Percentiles rank a stretch among this genome's conserved stretches.
These are phyloP conservation scores for Chorisops tibialis DNA, from an alignment of 2,888 invertebrate species.

Conservation along the genomic window DNA sequence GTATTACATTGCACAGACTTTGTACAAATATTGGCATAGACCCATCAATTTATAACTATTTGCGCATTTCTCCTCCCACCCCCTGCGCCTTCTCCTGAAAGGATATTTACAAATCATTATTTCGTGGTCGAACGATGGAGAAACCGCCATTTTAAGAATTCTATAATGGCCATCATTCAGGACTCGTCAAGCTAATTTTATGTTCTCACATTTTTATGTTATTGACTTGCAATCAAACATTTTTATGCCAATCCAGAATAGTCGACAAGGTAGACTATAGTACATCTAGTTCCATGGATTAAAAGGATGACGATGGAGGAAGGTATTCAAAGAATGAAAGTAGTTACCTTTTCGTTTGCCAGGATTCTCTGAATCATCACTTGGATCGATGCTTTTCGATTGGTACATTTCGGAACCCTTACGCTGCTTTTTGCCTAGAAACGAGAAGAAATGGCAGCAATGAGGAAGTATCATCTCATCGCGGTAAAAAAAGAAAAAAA, in stretches of 20 bases:
- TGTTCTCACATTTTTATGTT: background rate
- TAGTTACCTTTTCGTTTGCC: slow-evolving; percentile 51
- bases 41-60: slow-evolving; percentile 25
- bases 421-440: slow-evolving; percentile 30
- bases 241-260: slow-evolving; percentile 9
- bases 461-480: slow-evolving; percentile 38
- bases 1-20: background rate
- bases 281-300: too few relatives aligned
- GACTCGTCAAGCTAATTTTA: slow-evolving; percentile 17
- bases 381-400: slow-evolving; percentile 46
- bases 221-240: slow-evolving; percentile 29
- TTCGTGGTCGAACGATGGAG: slow-evolving; percentile 20
- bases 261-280: too few relatives aligned
- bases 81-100: background rate
- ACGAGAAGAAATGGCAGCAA: slow-evolving; percentile 40
- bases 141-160: slow-evolving; percentile 11
- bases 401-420: slow-evolving; percentile 49
- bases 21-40: slow-evolving; percentile 8
- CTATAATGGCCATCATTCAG: slow-evolving; percentile 8
- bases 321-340: too few relatives aligned
- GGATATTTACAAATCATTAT: slow-evolving; percentile 32
- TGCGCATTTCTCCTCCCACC: background rate
- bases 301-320: too few relatives aligned
- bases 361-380: slow-evolving; percentile 51
- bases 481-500: slow-evolving; percentile 36